Percentiles rank a stretch among this genome's conserved stretches.
Conservation (phyloP, 2,113 vertebrate genomes). For the Cacatua alba region DNA sequence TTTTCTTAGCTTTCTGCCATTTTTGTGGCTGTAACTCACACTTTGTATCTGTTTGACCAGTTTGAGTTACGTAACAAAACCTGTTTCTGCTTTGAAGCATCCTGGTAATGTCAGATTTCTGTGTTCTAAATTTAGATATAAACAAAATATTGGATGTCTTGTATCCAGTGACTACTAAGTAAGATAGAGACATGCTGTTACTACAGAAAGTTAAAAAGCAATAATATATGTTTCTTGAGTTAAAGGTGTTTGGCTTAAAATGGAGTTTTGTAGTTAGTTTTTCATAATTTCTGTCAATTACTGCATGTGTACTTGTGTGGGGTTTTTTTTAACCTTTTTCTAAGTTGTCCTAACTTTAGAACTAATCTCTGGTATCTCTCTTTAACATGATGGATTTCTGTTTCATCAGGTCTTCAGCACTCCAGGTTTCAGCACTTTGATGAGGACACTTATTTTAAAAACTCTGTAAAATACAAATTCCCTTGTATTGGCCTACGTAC, state of each 20-base stretch:
- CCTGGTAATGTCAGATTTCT: background rate
- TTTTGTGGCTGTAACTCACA: background rate
- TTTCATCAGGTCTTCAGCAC: background rate
- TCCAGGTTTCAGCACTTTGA: background rate
- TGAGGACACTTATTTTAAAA: background rate
- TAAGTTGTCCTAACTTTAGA: background rate
- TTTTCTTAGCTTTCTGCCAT: background rate
- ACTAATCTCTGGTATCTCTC: background rate
- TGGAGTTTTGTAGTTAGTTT: background rate
- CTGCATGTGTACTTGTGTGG: accelerated
- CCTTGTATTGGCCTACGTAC: background rate
- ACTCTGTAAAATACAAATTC: background rate
- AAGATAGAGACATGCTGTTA: background rate
- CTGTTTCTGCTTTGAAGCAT: background rate
- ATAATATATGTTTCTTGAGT: background rate
- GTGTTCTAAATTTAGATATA: background rate
- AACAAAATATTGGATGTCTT: background rate
- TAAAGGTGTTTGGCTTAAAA: background rate
- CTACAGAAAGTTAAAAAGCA: background rate
- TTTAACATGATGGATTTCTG: too few species aligned
- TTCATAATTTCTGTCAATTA: background rate
- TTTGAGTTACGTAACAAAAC: background rate
- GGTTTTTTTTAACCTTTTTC: background rate
- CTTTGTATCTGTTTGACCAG: background rate
- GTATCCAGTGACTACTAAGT: background rate